Evolutionary conservation across 2,888 invertebrate genomes (phyloP).

Genomic region (Archips crataeganus): DNA sequence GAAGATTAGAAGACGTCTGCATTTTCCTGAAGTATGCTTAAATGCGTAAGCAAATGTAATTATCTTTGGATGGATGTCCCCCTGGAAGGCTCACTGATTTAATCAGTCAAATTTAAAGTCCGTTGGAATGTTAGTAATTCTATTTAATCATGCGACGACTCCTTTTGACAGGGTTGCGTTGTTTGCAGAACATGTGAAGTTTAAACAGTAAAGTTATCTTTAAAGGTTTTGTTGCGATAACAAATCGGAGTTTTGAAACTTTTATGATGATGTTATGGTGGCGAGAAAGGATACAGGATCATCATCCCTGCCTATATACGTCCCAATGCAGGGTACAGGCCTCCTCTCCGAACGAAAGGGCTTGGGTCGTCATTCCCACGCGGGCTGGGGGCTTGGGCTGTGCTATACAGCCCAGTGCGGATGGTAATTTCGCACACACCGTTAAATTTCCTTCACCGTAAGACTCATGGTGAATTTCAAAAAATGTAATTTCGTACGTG

Average conservation of each 20-base stretch:
- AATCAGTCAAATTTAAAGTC: conserved; percentile 61
- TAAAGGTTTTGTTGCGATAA: not conserved
- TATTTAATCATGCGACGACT: conserved; percentile 41
- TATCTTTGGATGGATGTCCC: conserved; percentile 61
- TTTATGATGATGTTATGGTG: not conserved
- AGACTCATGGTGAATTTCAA: too few relatives aligned
- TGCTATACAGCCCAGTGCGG: too few relatives aligned
- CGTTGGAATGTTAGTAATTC: conserved; percentile 40
- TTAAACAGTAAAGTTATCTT: conserved; percentile 12
- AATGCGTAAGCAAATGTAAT: conserved; percentile 76
- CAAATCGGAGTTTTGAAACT: not conserved
- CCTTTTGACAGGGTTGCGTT: conserved; percentile 38
- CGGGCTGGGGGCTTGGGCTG: too few relatives aligned
- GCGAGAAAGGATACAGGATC: not conserved
- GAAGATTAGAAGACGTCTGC: conserved; percentile 70
- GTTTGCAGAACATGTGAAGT: conserved; percentile 25
- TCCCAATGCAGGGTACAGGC: too few relatives aligned
- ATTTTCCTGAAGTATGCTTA: conserved; percentile 64
- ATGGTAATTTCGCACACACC: too few relatives aligned
- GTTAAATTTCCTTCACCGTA: too few relatives aligned
- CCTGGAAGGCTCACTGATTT: conserved; percentile 58
- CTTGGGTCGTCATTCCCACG: too few relatives aligned
- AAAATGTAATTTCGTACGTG: too few relatives aligned
- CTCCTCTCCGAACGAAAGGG: too few relatives aligned
- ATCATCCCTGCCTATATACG: too few relatives aligned